Evolutionary conservation across 2,113 vertebrate species (phyloP).

Genomic region (Tetrao urogallus): DNA sequence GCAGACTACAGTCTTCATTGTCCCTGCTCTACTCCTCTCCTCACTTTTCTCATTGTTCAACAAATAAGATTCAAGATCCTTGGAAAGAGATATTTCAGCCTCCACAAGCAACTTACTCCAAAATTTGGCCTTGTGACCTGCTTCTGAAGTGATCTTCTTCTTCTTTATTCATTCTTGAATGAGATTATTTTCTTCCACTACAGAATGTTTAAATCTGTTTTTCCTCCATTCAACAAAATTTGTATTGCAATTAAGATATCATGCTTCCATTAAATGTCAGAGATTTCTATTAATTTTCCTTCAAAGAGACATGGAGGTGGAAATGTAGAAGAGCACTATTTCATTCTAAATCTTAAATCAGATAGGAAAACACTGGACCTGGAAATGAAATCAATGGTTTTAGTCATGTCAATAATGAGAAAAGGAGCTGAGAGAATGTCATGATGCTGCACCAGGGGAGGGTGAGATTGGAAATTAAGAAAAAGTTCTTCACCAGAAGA

Average conservation of each 20-base stretch:
- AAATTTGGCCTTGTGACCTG: not conserved
- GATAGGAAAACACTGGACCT: not conserved
- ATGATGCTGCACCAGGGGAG: not conserved
- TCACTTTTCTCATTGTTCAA: not conserved
- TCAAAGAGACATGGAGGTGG: not conserved
- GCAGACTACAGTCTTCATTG: not conserved
- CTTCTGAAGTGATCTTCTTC: not conserved
- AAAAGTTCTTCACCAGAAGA: not conserved
- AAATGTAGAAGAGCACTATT: not conserved
- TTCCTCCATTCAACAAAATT: not conserved
- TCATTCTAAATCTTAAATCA: not conserved
- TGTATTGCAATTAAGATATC: not conserved
- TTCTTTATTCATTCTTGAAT: not conserved
- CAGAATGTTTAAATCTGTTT: not conserved
- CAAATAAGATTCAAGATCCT: not conserved
- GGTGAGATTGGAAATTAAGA: not conserved
- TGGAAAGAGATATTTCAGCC: fast-evolving
- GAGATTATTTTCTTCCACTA: not conserved
- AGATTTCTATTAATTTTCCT: not conserved
- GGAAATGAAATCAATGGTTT: not conserved
- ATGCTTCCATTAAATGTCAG: not conserved
- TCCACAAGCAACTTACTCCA: not conserved
- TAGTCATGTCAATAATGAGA: not conserved
- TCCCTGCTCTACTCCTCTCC: not conserved
- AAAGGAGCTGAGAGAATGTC: not conserved